Evolutionary conservation across 2,888 invertebrate genomes (phyloP).

Genomic region (Drosophila kokeensis): DNA sequence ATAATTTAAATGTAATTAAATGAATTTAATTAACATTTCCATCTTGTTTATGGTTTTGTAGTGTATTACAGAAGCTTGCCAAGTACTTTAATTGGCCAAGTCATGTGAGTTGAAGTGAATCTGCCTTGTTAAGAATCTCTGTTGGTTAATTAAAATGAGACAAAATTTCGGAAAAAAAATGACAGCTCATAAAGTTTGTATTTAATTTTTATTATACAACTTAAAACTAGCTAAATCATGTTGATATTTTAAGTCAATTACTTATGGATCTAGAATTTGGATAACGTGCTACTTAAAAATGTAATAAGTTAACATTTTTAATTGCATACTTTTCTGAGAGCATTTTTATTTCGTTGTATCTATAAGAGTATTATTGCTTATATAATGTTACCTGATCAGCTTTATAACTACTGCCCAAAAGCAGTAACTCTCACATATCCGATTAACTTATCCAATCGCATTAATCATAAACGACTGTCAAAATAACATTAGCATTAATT

Average conservation of each 20-base stretch:
- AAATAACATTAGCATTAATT: conserved; percentile 57
- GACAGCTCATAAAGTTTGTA: conserved; percentile 5
- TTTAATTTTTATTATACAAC: conserved; percentile 2
- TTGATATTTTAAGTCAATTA: neutral
- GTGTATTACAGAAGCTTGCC: conserved; percentile 1
- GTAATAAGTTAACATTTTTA: neutral
- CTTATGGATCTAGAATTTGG: neutral
- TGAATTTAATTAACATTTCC: conserved; percentile 32
- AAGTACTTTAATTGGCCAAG: conserved; percentile 1
- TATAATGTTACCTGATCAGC: neutral
- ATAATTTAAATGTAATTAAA: conserved; percentile 65
- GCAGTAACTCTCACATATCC: neutral
- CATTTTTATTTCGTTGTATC: neutral
- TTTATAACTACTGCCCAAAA: neutral
- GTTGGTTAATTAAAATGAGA: neutral
- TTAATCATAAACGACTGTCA: conserved; percentile 47
- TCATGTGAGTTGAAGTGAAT: neutral
- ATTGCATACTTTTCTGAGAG: conserved; percentile 45
- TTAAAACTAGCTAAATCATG: neutral
- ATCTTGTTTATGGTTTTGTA: conserved; percentile 5
- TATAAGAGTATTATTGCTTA: neutral
- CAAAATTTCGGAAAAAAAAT: neutral
- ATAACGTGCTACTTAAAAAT: neutral
- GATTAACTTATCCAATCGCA: conserved; percentile 8
- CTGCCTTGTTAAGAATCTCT: neutral